Percentiles rank a stretch among this genome's conserved stretches.
Evolutionary conservation across 1,140 invertebrate species (phyloP).

Genomic region (Ips nitidus): DNA sequence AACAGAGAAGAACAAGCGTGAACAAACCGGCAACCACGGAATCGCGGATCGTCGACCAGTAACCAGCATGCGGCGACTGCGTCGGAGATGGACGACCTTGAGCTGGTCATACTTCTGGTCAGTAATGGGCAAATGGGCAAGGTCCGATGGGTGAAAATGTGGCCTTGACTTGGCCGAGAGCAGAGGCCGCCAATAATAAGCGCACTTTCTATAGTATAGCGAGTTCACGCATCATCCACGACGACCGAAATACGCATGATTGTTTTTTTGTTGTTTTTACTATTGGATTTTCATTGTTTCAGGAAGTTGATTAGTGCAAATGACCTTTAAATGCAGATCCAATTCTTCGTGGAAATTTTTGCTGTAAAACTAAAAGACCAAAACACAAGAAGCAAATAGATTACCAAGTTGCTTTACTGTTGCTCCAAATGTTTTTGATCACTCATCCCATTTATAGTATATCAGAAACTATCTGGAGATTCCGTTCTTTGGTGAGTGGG

Average conservation of each 20-base stretch:
- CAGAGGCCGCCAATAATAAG: slow-evolving; percentile 24
- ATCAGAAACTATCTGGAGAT: no score
- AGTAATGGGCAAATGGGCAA: slow-evolving; percentile 47
- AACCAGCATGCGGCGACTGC: slow-evolving; percentile 7
- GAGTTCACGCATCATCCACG: not conserved
- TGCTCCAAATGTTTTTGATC: no score
- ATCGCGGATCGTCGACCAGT: slow-evolving; percentile 21
- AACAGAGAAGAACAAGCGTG: not conserved
- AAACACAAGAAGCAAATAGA: no score
- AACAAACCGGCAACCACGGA: slow-evolving; percentile 8
- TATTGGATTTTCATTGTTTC: no score
- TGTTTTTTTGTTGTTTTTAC: no score
- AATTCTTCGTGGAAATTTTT: no score
- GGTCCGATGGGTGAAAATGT: slow-evolving; percentile 48
- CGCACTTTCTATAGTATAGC: slow-evolving; percentile 45
- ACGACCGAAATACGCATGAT: slow-evolving; percentile 4
- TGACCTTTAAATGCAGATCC: no score
- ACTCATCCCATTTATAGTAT: no score
- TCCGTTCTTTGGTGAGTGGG: no score
- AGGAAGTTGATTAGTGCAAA: no score
- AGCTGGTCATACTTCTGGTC: slow-evolving; percentile 49
- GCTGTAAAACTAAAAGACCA: no score
- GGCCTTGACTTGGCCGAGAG: slow-evolving; percentile 43
- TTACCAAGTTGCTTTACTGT: no score
- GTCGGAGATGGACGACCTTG: slow-evolving; percentile 43